phyloP scores from a whole-genome alignment of 2,888 invertebrate genomes.

The Stenodera caucasica region DNA sequence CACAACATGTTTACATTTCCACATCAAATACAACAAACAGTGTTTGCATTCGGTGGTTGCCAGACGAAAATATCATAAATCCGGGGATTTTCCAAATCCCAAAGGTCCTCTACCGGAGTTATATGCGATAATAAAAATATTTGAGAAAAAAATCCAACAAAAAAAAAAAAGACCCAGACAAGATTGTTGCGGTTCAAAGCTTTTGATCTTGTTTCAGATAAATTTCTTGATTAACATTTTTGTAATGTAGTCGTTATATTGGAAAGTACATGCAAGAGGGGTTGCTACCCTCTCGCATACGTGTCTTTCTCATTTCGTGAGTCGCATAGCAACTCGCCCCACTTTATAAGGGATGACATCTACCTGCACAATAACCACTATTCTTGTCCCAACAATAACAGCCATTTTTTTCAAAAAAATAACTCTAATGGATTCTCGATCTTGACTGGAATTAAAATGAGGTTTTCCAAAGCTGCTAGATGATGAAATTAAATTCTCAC shows the following conservation, averaged over 20 bases:
- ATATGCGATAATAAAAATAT: neutral
- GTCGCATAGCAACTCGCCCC: neutral
- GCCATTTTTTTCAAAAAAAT: neutral
- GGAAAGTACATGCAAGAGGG: neutral
- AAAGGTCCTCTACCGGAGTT: slow-evolving; percentile 21
- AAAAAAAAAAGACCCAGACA: neutral
- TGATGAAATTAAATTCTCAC: too few relatives aligned
- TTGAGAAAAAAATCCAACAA: neutral
- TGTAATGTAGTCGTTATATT: neutral
- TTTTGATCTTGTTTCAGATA: neutral
- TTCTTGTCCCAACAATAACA: neutral
- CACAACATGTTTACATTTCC: slow-evolving; percentile 22
- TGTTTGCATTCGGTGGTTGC: slow-evolving; percentile 21
- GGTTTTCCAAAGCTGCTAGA: too few relatives aligned
- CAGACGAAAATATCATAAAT: slow-evolving; percentile 34
- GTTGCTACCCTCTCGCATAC: neutral
- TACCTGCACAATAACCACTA: neutral
- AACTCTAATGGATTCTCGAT: neutral
- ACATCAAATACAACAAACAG: slow-evolving; percentile 22
- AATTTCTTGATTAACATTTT: neutral
- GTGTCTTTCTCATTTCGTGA: neutral
- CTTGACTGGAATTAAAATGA: neutral
- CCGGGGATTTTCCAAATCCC: slow-evolving; percentile 35
- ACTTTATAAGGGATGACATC: neutral
- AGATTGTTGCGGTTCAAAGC: neutral